A percentile compares a stretch with the other conserved stretches of the same genome.
Evolutionary conservation across 2,797 vertebrate species (phyloP).

Genomic region (Allobates femoralis): DNA sequence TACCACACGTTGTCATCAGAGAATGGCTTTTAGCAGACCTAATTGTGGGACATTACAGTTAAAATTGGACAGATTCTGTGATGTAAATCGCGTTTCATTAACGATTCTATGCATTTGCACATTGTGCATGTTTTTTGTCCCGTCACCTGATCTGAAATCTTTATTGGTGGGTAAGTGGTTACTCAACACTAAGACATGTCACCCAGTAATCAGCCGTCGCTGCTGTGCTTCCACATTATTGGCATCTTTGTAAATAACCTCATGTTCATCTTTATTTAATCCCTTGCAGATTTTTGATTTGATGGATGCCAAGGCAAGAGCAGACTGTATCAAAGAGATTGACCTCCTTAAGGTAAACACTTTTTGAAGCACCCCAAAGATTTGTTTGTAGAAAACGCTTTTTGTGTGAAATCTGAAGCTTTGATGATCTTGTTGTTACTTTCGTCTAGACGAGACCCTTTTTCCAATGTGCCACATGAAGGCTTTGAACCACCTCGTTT

Average conservation of each 20-base stretch:
- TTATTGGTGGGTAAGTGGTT: not conserved
- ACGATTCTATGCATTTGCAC: not conserved
- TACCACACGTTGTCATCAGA: slow-evolving; percentile 1
- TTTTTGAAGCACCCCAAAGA: slow-evolving; percentile 63
- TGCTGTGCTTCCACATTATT: not conserved
- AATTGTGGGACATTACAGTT: not conserved
- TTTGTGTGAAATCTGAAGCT: slow-evolving; percentile 43
- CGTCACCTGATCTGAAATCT: not conserved
- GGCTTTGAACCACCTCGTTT: slow-evolving; percentile 58
- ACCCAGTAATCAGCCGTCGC: not conserved
- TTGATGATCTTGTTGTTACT: slow-evolving; percentile 54
- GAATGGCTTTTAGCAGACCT: not conserved
- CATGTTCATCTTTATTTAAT: slow-evolving; percentile 72
- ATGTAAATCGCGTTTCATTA: not conserved
- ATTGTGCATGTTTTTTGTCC: not conserved
- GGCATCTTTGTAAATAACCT: slow-evolving; percentile 32
- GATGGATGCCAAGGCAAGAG: slow-evolving; percentile 99
- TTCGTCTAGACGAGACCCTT: slow-evolving; percentile 44
- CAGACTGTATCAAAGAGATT: slow-evolving; percentile 99
- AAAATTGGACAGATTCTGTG: not conserved
- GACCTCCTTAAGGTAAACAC: slow-evolving; percentile 98
- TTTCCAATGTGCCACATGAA: slow-evolving; percentile 53
- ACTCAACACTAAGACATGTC: not conserved
- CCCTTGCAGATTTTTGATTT: slow-evolving; percentile 97
- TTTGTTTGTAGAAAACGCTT: slow-evolving; percentile 50